phyloP scores from a whole-genome alignment of 2,888 invertebrate genomes.

The Eristalinus sepulchralis region DNA sequence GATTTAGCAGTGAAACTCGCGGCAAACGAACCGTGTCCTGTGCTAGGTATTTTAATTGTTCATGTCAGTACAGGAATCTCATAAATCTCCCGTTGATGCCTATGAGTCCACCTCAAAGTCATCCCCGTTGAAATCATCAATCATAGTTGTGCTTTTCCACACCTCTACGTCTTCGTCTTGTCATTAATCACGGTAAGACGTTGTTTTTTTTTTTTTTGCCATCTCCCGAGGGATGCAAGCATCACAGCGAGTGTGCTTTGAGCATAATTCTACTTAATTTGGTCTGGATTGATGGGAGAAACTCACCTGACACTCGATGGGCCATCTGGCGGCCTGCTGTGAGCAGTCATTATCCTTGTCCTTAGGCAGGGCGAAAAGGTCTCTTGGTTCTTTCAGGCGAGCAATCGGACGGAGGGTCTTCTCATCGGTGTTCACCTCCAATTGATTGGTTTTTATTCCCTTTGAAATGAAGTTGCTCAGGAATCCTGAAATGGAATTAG shows the following conservation, averaged over 20 bases:
- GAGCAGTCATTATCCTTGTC: slow-evolving; percentile 85
- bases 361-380: slow-evolving; percentile 87
- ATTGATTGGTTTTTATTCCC: slow-evolving; percentile 85
- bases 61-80: not conserved
- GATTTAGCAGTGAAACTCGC: slow-evolving; percentile 28
- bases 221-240: not conserved
- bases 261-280: not conserved
- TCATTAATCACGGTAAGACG: slow-evolving; percentile 33
- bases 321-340: slow-evolving; percentile 92
- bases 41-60: slow-evolving; percentile 30
- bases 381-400: slow-evolving; percentile 86
- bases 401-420: slow-evolving; percentile 85
- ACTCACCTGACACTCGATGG: slow-evolving; percentile 92
- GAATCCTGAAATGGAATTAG: slow-evolving; percentile 77
- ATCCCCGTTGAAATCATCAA: slow-evolving; percentile 25
- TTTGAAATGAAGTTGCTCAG: slow-evolving; percentile 80
- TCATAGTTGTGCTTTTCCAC: slow-evolving; percentile 3
- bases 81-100: not conserved
- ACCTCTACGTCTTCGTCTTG: not conserved
- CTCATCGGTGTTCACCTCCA: slow-evolving; percentile 86
- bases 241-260: not conserved
- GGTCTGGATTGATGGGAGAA: slow-evolving; percentile 4
- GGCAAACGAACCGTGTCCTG: not conserved
- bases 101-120: slow-evolving; percentile 6
- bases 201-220: not conserved